phyloP scores from a whole-genome alignment of 2,888 invertebrate genomes.

The Ectemnius cavifrons region DNA sequence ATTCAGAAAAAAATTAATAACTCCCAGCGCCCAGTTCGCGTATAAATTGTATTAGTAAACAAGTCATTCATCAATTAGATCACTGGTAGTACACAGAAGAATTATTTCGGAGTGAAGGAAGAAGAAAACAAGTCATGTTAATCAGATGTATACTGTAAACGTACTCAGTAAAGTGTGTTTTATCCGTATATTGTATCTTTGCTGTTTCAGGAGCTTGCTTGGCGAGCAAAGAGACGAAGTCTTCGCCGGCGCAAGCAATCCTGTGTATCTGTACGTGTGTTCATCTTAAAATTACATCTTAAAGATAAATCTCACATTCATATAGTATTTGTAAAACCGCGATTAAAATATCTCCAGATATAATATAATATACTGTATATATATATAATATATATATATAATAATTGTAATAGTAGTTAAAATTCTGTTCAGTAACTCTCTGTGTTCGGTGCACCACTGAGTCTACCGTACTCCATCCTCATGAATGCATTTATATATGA shows the following conservation, averaged over 20 bases:
- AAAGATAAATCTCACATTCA: conserved; percentile 72
- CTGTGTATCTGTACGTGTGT: conserved; percentile 30
- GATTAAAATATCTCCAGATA: conserved; percentile 74
- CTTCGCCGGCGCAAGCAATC: conserved; percentile 43
- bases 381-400: conserved; percentile 46
- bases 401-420: conserved; percentile 69
- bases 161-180: conserved; percentile 69
- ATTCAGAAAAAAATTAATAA: no score
- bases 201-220: conserved; percentile 31
- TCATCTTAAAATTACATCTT: conserved; percentile 56
- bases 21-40: conserved; percentile 8
- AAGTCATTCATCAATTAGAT: no score
- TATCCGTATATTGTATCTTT: conserved; percentile 40
- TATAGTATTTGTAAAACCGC: conserved; percentile 73
- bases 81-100: conserved; percentile 43
- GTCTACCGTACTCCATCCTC: conserved; percentile 14
- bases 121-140: conserved; percentile 19
- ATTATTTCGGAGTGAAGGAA: conserved; percentile 27
- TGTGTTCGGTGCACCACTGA: conserved; percentile 44
- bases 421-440: conserved; percentile 67
- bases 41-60: neutral
- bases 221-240: conserved; percentile 28
- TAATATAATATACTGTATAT: conserved; percentile 60
- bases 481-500: neutral
- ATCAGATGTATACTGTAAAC: conserved; percentile 62